Conservation (phyloP, 2,888 invertebrate genomes). For the Matsumyia berberina region DNA sequence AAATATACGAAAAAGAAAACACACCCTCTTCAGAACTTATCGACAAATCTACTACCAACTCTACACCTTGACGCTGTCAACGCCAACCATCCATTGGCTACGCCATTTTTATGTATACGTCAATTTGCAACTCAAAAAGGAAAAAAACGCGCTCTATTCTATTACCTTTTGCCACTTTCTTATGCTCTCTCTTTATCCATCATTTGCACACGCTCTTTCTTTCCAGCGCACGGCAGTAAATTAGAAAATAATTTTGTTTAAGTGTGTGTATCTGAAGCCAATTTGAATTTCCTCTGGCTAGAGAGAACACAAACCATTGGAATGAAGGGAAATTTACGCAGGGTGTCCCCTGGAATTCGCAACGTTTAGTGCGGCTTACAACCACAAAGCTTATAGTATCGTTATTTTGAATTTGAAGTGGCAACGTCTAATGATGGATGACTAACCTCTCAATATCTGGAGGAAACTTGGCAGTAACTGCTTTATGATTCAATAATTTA, state of each 20-base stretch:
- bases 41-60: conserved; percentile 32
- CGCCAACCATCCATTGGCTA: conserved; percentile 1
- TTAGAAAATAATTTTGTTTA: not conserved
- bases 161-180: too few relatives aligned
- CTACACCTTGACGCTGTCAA: conserved; percentile 16
- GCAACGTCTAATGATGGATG: not conserved
- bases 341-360: not conserved
- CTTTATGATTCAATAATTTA: not conserved
- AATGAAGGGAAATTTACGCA: not conserved
- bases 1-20: not conserved
- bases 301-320: not conserved
- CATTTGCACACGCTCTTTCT: not conserved
- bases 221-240: not conserved
- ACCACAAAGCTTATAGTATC: not conserved
- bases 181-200: not conserved
- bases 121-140: conserved; percentile 28
- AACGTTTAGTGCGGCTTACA: not conserved
- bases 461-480: not conserved
- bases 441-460: not conserved
- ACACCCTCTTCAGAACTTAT: not conserved
- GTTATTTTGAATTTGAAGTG: not conserved
- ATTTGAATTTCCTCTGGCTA: not conserved
- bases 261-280: not conserved
- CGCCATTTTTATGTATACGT: conserved; percentile 62
- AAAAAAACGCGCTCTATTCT: conserved; percentile 3